Evolutionary conservation across 2,797 vertebrate species (phyloP).

Genomic region (Psittacula derbiana): DNA sequence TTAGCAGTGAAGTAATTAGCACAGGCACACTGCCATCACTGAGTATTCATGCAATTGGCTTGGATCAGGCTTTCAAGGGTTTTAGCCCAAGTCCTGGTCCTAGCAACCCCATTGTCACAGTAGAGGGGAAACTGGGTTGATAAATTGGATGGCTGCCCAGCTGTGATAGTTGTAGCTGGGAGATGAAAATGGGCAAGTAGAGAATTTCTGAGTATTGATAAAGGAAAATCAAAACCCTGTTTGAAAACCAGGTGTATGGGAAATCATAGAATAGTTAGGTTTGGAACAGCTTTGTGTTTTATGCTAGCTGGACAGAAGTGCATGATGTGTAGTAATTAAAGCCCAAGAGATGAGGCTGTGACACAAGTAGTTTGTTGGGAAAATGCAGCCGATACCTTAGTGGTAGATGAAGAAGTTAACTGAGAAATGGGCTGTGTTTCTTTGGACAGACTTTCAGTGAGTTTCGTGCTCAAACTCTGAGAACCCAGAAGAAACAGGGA

Average conservation of each 20-base stretch:
- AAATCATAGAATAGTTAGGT: background rate
- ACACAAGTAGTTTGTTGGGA: background rate
- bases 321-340: background rate
- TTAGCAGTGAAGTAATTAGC: background rate
- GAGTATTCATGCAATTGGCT: background rate
- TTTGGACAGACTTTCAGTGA: background rate
- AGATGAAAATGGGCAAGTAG: background rate
- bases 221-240: background rate
- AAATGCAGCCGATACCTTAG: background rate
- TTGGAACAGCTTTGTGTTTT: background rate
- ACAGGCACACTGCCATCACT: background rate
- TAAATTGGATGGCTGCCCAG: background rate
- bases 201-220: background rate
- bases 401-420: background rate
- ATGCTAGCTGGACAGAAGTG: background rate
- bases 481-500: background rate
- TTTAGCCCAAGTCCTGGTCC: background rate
- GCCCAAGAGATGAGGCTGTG: background rate
- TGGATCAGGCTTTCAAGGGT: background rate
- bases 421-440: background rate
- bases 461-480: background rate
- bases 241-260: background rate
- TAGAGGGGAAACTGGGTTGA: background rate
- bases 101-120: background rate
- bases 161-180: background rate